Percentiles rank a stretch among this genome's conserved stretches.
These are phyloP conservation scores for Sericinus montela DNA, from an alignment of 2,888 invertebrate species.

Conservation along the genomic window DNA sequence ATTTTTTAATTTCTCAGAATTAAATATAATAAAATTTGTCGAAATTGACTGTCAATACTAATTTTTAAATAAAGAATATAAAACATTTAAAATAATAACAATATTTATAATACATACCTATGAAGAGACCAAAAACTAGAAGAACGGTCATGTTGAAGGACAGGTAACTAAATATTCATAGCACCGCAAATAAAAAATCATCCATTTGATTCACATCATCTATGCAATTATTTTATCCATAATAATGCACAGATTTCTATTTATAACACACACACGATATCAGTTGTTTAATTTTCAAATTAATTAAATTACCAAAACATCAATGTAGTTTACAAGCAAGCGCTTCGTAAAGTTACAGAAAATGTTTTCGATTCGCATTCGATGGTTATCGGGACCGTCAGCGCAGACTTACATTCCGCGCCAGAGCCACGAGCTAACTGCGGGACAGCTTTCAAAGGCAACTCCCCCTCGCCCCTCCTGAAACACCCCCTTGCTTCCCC, in stretches of 20 bases:
- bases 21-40: no score
- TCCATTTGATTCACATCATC: conserved; percentile 39
- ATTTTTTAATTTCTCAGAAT: no score
- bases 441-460: conserved; percentile 47
- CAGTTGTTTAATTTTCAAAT: conserved; percentile 17
- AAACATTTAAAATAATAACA: no score
- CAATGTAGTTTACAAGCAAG: conserved; percentile 10
- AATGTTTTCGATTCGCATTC: conserved; percentile 18
- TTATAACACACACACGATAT: conserved; percentile 16
- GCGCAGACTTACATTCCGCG: conserved; percentile 22
- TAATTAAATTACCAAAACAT: conserved; percentile 19
- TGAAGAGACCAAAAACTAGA: conserved; percentile 47
- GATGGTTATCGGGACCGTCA: background rate
- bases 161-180: conserved; percentile 26
- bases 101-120: conserved; percentile 34
- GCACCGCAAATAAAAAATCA: conserved; percentile 26
- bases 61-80: no score
- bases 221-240: conserved; percentile 23
- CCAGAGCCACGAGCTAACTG: conserved; percentile 45
- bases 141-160: conserved; percentile 42
- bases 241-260: conserved; percentile 13
- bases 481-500: conserved; percentile 33
- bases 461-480: conserved; percentile 32
- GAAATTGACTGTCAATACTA: no score
- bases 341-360: conserved; percentile 15